A percentile compares a stretch with the other conserved stretches of the same genome.
Evolutionary conservation across 2,113 vertebrate species (phyloP).

Genomic region (Cryptoleucopteryx plumbea): DNA sequence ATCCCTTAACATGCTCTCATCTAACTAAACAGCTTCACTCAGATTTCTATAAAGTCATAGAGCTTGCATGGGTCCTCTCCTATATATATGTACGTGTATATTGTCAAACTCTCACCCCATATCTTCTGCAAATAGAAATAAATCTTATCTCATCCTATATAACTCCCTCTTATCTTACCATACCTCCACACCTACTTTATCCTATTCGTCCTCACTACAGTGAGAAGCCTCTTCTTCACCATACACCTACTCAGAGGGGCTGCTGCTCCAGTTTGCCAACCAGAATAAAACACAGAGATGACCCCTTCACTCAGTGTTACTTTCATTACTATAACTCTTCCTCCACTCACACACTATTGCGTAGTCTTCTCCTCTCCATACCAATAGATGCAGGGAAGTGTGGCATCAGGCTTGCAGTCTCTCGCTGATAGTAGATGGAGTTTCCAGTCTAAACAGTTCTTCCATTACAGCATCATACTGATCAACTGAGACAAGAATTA

Average conservation of each 20-base stretch:
- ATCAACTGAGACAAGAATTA: neutral
- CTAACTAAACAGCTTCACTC: neutral
- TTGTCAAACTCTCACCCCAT: neutral
- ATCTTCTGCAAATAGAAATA: neutral
- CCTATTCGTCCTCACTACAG: neutral
- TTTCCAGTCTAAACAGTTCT: neutral
- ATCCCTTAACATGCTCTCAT: neutral
- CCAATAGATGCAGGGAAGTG: neutral
- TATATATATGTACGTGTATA: fast-evolving
- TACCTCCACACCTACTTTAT: neutral
- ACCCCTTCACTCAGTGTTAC: neutral
- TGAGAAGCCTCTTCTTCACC: neutral
- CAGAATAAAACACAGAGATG: neutral
- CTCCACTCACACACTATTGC: neutral
- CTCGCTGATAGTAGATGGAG: neutral
- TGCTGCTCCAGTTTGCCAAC: neutral
- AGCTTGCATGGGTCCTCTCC: neutral
- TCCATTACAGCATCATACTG: neutral
- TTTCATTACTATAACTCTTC: neutral
- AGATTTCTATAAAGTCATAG: neutral
- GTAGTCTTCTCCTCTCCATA: neutral
- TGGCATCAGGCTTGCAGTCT: neutral
- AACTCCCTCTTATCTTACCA: neutral
- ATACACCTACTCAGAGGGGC: neutral
- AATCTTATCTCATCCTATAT: neutral